A percentile compares a stretch with the other conserved stretches of the same genome.
These are phyloP conservation scores for Garra rufa DNA, from an alignment of 2,113 vertebrate genomes.

Conservation along the genomic window DNA sequence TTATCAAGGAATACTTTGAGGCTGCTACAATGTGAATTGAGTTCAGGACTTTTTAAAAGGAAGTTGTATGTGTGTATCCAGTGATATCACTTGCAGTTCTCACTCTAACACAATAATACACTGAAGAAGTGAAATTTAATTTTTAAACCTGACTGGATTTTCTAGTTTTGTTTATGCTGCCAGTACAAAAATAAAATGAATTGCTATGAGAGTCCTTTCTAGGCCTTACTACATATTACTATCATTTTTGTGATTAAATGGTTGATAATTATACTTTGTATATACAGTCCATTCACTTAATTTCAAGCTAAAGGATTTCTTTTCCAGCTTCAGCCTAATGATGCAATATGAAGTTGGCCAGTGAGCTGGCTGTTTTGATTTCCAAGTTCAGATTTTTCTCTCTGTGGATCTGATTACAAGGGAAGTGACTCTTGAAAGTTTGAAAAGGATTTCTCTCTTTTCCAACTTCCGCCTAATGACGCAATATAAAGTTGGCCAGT, in stretches of 20 bases:
- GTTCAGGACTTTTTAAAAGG: conserved; percentile 28
- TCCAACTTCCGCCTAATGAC: background rate
- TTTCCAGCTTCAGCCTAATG: background rate
- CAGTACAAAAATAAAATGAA: background rate
- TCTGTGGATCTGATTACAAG: no score
- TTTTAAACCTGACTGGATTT: conserved; percentile 16
- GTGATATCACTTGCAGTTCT: conserved; percentile 8
- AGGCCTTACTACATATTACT: background rate
- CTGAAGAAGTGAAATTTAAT: background rate
- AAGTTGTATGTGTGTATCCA: conserved; percentile 1
- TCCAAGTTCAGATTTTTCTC: background rate
- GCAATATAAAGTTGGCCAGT: background rate
- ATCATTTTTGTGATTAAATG: background rate
- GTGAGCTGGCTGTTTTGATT: background rate
- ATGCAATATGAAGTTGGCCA: background rate
- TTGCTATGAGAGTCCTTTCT: background rate
- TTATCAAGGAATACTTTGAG: conserved; percentile 37
- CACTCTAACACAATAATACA: background rate
- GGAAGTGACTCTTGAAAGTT: no score
- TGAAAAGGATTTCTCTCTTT: background rate
- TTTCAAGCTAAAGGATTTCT: background rate
- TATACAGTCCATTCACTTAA: background rate
- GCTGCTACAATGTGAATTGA: conserved; percentile 29
- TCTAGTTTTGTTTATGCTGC: background rate
- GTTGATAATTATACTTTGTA: background rate